phyloP scores from a whole-genome alignment of 2,888 invertebrate species.

The Ptycholaimellus sp. region DNA sequence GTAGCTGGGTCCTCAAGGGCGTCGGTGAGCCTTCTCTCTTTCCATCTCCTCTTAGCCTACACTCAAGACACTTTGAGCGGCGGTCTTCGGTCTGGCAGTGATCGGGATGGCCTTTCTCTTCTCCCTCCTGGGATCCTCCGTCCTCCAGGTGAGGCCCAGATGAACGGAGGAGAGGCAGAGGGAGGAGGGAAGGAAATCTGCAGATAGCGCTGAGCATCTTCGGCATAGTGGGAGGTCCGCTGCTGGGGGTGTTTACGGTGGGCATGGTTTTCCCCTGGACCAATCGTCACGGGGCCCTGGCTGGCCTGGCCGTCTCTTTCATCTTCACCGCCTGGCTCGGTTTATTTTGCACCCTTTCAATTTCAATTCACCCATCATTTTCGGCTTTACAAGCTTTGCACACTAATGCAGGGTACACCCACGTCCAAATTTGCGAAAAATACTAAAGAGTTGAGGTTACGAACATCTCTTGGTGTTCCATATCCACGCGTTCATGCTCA shows the following conservation, averaged over 20 bases:
- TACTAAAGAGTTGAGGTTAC: too few relatives aligned
- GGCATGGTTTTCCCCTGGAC: conserved; percentile 17
- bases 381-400: too few relatives aligned
- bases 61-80: neutral
- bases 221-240: conserved; percentile 18
- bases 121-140: too few relatives aligned
- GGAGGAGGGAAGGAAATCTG: too few relatives aligned
- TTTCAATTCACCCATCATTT: too few relatives aligned
- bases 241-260: conserved; percentile 15
- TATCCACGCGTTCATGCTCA: too few relatives aligned
- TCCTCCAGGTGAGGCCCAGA: too few relatives aligned
- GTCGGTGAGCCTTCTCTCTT: neutral
- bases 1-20: neutral
- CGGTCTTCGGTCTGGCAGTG: neutral
- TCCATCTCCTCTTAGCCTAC: neutral
- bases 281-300: conserved; percentile 40
- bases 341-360: too few relatives aligned
- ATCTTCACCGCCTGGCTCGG: conserved; percentile 64
- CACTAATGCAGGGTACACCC: too few relatives aligned
- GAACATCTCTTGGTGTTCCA: too few relatives aligned
- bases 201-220: conserved; percentile 18
- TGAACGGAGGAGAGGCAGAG: too few relatives aligned
- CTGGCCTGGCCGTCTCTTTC: conserved; percentile 42
- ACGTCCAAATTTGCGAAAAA: too few relatives aligned
- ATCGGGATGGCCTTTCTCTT: conserved; percentile 4